phyloP scores from a whole-genome alignment of 2,797 vertebrate genomes.

The Prionace glauca region DNA sequence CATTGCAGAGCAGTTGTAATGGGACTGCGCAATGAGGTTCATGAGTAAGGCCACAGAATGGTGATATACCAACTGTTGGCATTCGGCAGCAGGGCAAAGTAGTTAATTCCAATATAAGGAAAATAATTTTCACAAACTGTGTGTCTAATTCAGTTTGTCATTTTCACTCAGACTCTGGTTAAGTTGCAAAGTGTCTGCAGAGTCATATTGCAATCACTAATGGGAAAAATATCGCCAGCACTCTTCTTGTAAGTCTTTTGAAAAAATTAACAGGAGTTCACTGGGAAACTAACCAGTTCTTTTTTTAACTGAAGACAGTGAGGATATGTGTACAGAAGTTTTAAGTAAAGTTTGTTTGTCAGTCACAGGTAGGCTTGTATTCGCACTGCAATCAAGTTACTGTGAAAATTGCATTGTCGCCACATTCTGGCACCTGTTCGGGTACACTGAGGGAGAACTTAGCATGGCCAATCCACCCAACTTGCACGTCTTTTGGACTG shows the following conservation, averaged over 20 bases:
- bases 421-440: too few relatives aligned
- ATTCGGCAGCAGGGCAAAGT: neutral
- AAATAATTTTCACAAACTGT: neutral
- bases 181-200: neutral
- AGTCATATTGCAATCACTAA: neutral
- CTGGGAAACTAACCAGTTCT: neutral
- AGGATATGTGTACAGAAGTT: neutral
- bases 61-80: neutral
- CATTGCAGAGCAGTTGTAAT: neutral
- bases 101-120: neutral
- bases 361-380: too few relatives aligned
- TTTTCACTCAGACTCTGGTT: neutral
- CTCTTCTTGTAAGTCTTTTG: neutral
- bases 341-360: neutral
- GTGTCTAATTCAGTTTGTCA: neutral
- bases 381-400: too few relatives aligned
- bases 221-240: neutral
- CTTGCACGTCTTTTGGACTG: too few relatives aligned
- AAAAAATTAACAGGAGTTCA: neutral
- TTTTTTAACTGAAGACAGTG: neutral
- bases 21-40: neutral
- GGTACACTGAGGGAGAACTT: too few relatives aligned
- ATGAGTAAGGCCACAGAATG: neutral
- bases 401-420: too few relatives aligned
- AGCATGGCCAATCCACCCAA: too few relatives aligned